Evolutionary conservation across 2,113 vertebrate species (phyloP).

Genomic region (Leucoraja erinaceus): DNA sequence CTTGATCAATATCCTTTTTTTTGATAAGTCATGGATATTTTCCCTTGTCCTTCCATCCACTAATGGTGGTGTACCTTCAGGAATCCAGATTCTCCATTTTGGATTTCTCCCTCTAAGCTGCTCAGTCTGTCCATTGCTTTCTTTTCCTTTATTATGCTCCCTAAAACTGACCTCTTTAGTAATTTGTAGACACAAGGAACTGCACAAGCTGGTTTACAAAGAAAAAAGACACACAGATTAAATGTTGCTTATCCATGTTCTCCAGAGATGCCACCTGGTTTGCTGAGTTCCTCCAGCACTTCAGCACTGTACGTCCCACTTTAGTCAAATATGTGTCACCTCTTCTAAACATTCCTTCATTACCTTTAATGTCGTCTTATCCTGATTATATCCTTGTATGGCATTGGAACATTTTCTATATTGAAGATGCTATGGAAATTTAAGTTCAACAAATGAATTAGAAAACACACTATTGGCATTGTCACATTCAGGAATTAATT

Average conservation of each 20-base stretch:
- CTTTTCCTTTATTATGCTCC: background rate
- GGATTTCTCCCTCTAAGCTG: background rate
- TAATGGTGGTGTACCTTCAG: background rate
- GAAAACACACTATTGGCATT: background rate
- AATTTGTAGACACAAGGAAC: no score
- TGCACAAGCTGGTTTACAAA: no score
- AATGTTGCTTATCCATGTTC: no score
- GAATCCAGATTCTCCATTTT: background rate
- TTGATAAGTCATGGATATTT: background rate
- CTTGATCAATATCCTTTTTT: background rate
- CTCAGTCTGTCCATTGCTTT: background rate
- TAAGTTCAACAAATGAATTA: background rate
- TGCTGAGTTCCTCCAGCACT: no score
- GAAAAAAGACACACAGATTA: no score
- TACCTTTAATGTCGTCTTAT: background rate
- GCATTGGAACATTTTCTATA: background rate
- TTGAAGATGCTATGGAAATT: background rate
- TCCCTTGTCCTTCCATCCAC: background rate
- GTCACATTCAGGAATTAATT: background rate
- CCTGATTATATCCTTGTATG: background rate
- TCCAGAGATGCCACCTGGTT: no score
- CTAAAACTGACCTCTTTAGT: background rate
- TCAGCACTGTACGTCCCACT: background rate
- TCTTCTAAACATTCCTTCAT: background rate
- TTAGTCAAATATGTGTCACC: background rate